Percentiles rank a stretch among this genome's conserved stretches.
These are phyloP conservation scores for Strigamia crassipes DNA, from an alignment of 2,888 invertebrate species.

Conservation along the genomic window DNA sequence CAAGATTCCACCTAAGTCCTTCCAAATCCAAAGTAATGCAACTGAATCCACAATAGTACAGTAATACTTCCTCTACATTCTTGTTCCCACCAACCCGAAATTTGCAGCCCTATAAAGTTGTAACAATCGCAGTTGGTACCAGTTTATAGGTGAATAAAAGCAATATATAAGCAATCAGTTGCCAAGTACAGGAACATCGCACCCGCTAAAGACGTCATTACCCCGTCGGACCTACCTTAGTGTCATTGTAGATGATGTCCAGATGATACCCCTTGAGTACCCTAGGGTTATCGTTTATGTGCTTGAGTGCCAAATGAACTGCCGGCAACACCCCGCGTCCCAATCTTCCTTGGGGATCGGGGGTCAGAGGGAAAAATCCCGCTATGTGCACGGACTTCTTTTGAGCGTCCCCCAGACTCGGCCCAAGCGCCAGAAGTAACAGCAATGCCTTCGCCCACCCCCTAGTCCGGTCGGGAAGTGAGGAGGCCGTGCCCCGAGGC, in stretches of 20 bases:
- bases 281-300: slow-evolving; percentile 87
- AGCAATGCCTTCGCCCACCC: neutral
- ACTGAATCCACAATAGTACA: too few species aligned
- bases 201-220: neutral
- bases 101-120: neutral
- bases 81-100: neutral
- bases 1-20: too few species aligned
- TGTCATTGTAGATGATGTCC: slow-evolving; percentile 96
- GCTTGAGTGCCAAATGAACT: slow-evolving; percentile 88
- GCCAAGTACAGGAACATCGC: neutral
- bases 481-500: neutral
- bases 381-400: slow-evolving; percentile 72
- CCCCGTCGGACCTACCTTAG: slow-evolving; percentile 70
- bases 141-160: neutral
- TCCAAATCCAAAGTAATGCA: too few species aligned
- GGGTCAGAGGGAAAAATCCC: slow-evolving; percentile 88
- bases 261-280: slow-evolving; percentile 86
- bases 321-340: slow-evolving; percentile 98
- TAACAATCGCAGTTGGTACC: neutral
- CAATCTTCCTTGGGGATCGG: slow-evolving; percentile 70
- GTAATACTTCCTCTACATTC: too few species aligned
- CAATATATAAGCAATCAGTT: neutral
- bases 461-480: neutral
- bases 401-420: neutral
- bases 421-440: neutral